phyloP scores from a whole-genome alignment of 2,888 invertebrate species.

The Pseudococcus longispinus region DNA sequence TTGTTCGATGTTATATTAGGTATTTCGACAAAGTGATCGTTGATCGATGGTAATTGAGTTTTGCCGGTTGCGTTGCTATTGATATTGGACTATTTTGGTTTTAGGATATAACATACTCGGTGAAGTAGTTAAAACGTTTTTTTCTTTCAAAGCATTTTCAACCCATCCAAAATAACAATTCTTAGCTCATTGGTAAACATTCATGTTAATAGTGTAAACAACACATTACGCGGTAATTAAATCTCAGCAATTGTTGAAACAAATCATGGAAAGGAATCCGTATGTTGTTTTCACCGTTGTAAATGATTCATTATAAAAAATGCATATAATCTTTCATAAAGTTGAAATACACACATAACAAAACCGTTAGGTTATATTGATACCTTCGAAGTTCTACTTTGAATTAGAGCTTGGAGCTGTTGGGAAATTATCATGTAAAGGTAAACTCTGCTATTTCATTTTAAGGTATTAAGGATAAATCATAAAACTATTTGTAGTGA shows the following conservation, averaged over 20 bases:
- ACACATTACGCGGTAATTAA: neutral
- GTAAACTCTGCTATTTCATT: too few species aligned
- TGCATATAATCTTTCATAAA: too few species aligned
- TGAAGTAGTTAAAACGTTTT: neutral
- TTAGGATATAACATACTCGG: neutral
- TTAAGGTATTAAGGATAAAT: neutral
- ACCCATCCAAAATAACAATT: neutral
- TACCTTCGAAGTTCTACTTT: neutral
- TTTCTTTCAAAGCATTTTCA: neutral
- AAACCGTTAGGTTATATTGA: too few species aligned
- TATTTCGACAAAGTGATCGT: neutral
- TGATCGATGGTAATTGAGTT: neutral
- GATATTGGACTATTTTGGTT: neutral
- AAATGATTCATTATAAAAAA: neutral
- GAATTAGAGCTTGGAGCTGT: too few species aligned
- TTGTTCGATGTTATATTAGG: neutral
- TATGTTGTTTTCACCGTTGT: neutral
- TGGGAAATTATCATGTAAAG: too few species aligned
- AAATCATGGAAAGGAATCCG: neutral
- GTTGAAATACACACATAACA: too few species aligned
- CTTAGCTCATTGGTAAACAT: slow-evolving; percentile 3
- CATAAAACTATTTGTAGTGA: neutral
- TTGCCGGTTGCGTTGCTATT: neutral
- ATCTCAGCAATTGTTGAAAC: neutral
- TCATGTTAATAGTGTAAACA: neutral